Conservation (phyloP, 2,888 invertebrate species). For the Sinelater perroti region DNA sequence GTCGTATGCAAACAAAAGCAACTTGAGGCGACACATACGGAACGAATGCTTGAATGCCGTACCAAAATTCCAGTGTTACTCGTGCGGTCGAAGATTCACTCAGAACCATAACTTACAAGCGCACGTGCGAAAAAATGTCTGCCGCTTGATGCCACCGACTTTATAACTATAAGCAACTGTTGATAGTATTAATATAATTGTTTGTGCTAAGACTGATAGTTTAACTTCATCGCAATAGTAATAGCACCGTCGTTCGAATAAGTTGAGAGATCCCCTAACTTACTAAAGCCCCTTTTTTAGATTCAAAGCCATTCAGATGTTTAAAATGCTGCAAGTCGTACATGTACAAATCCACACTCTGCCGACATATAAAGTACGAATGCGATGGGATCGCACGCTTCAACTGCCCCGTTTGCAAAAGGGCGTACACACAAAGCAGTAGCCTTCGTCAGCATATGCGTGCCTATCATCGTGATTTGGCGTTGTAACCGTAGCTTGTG, state of each 20-base stretch:
- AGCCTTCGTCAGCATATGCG: slow-evolving; percentile 41
- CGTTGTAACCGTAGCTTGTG: too few relatives aligned
- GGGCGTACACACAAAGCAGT: slow-evolving; percentile 51
- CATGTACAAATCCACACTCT: slow-evolving; percentile 51
- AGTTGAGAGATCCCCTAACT: too few relatives aligned
- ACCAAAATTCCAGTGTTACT: too few relatives aligned
- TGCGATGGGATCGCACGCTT: slow-evolving; percentile 56
- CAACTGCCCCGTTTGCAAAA: slow-evolving; percentile 54
- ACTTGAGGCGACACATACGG: background rate
- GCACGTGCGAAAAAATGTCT: background rate
- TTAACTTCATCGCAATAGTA: too few relatives aligned
- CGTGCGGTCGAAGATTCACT: background rate
- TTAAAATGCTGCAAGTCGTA: slow-evolving; percentile 49
- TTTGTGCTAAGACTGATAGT: too few relatives aligned
- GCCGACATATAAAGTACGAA: slow-evolving; percentile 54
- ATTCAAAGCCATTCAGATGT: slow-evolving; percentile 39
- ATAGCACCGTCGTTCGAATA: too few relatives aligned
- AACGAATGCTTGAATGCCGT: background rate
- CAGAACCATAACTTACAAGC: too few relatives aligned
- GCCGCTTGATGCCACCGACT: too few relatives aligned
- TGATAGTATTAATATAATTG: too few relatives aligned
- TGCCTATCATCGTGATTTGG: slow-evolving; percentile 20
- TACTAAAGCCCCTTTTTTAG: too few relatives aligned
- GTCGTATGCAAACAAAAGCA: background rate
- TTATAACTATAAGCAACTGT: too few relatives aligned